phyloP scores from a whole-genome alignment of 2,113 vertebrate species.

The Upupa epops region DNA sequence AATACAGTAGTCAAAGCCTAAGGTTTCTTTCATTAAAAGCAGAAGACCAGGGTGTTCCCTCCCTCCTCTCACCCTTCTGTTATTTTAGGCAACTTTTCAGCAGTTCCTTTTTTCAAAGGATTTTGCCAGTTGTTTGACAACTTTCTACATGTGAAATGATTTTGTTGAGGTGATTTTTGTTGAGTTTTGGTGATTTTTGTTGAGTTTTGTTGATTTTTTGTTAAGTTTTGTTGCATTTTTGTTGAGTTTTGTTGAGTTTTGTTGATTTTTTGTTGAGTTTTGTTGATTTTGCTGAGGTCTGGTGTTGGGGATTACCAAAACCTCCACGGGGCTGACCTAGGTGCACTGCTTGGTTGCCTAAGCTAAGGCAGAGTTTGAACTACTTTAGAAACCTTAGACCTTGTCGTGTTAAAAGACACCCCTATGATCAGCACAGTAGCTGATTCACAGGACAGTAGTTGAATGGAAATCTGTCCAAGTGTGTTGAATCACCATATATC shows the following conservation, averaged over 20 bases:
- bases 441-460: background rate
- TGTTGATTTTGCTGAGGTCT: background rate
- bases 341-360: background rate
- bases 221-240: too few species aligned
- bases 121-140: background rate
- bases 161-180: background rate
- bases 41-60: background rate
- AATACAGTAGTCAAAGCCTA: slow-evolving; percentile 55
- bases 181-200: fast-evolving
- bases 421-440: background rate
- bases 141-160: background rate
- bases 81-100: slow-evolving; percentile 29
- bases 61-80: background rate
- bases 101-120: background rate
- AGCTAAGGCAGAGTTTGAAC: background rate
- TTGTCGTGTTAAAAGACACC: background rate
- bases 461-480: background rate
- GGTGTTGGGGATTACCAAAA: background rate
- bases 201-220: too few species aligned
- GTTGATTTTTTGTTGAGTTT: too few species aligned
- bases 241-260: too few species aligned
- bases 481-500: background rate
- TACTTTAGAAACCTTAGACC: background rate
- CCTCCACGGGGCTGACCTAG: background rate
- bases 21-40: slow-evolving; percentile 34